Base-by-base conservation (phyloP, 2,113 vertebrate genomes). In the Falcunculus frontatus region DNA sequence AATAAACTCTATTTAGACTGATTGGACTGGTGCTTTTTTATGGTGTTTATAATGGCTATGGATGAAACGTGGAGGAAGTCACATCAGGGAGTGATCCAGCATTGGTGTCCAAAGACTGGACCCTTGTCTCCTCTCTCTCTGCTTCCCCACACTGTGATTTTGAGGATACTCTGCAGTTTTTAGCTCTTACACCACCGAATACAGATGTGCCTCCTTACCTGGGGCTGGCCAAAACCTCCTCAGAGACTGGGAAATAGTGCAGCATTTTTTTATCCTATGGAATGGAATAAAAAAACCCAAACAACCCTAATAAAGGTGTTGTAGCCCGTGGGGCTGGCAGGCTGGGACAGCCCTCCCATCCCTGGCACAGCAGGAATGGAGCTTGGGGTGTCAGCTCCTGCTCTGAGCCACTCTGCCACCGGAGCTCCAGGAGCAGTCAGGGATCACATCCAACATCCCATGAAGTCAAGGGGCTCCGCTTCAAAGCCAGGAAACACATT, bases 401-500 rank as follows among this genome's bases (percentile, higher is more conserved):
- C 62, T 29, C 80, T 23, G 65, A 53, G 3, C 62, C 0, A 1
- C 65, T 23, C 16, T 1, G 1, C 50, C 9, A 0, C n/a, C 49
- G 72, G 33, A 72, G 63, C 62, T 91, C 59, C 91, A 65, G 84
- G 47, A 90, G 73, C n/a, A 25, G 22, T 27, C 77, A 79, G 84
- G 81, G 81, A 79, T 60, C 74, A 53, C 50, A 47, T 90, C 91
- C 93, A 93, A 63, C 77, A 23, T 80, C 67, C 87, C 59, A 64
- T 78, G 72, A 59, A 96, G 63, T 63, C 67, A 82, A 95, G 62
- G 81, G 93, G 89, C 83, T 90, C 73, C 1, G 52, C 79, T 96
- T 94, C 87, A 92, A 93, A 95, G 93, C 87, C 91, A 96, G 94
- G 93, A 96, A 97, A 91, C 87, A 83, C 90, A 93, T 96, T 91